These are phyloP conservation scores for Mionectes macconnelli DNA, from an alignment of 2,113 vertebrate species.

Conservation along the genomic window DNA sequence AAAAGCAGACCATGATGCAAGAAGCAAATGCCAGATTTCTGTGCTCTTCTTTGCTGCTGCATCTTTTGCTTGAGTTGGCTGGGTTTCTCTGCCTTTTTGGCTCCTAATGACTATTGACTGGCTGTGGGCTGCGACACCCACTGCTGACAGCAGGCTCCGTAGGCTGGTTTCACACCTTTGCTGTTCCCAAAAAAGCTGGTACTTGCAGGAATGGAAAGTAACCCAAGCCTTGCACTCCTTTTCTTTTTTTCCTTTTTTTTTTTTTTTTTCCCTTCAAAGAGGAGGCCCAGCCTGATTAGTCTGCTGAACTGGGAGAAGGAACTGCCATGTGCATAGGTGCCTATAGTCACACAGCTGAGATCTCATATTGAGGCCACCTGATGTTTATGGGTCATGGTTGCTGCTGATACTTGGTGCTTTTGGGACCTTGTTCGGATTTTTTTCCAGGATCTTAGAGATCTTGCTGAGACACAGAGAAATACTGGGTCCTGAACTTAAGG, in stretches of 20 bases:
- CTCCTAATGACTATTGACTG: constrained; percentile 40
- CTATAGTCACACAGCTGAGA: neutral
- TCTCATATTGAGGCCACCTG: neutral
- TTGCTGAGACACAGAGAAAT: neutral
- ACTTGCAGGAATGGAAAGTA: constrained; percentile 31
- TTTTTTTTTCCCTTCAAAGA: neutral
- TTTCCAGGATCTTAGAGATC: neutral
- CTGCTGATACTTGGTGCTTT: neutral
- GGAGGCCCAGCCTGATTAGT: neutral
- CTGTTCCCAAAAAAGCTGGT: constrained; percentile 33
- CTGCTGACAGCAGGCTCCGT: constrained; percentile 35
- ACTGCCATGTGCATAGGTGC: neutral
- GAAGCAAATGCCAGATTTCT: neutral
- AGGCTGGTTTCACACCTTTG: constrained; percentile 37
- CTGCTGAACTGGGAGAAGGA: neutral
- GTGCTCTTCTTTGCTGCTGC: neutral
- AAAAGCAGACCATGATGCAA: neutral
- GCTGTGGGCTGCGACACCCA: neutral
- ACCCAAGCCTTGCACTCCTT: neutral
- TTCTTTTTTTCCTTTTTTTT: neutral
- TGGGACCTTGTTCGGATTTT: neutral
- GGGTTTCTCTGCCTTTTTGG: constrained; percentile 27
- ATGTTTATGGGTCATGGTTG: neutral
- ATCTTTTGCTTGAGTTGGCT: constrained; percentile 11
- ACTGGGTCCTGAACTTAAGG: neutral